Evolutionary conservation across 2,113 vertebrate species (phyloP).

Genomic region (Anguilla rostrata): DNA sequence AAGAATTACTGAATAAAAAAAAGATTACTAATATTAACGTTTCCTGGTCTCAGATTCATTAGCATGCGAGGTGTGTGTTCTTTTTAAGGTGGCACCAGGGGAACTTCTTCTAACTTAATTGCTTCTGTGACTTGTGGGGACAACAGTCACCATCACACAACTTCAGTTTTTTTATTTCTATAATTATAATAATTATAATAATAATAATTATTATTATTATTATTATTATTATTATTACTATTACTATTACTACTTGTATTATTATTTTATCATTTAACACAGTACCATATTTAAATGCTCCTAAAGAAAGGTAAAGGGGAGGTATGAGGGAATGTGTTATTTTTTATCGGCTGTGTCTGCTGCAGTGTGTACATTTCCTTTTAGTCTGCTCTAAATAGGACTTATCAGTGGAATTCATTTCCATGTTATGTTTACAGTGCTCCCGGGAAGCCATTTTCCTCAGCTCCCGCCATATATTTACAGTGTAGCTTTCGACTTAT

Average conservation of each 20-base stretch:
- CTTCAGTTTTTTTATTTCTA: not conserved
- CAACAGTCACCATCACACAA: not conserved
- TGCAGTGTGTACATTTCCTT: not conserved
- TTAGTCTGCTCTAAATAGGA: not conserved
- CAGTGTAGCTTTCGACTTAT: constrained; percentile 53
- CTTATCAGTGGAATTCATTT: not conserved
- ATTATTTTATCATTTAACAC: too few relatives aligned
- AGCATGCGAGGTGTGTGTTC: constrained; percentile 62
- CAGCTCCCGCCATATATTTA: constrained; percentile 20
- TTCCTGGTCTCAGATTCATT: constrained; percentile 75
- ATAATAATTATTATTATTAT: too few relatives aligned
- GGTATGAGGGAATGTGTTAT: too few relatives aligned
- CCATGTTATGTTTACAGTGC: constrained; percentile 1
- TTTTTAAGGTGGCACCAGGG: not conserved
- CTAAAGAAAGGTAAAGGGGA: not conserved
- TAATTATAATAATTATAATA: too few relatives aligned
- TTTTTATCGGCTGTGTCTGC: not conserved
- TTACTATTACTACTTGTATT: too few relatives aligned
- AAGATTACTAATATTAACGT: constrained; percentile 80
- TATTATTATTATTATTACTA: too few relatives aligned
- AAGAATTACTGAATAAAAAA: constrained; percentile 82
- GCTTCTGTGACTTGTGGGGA: constrained; percentile 50
- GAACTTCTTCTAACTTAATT: constrained; percentile 44
- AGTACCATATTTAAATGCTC: not conserved
- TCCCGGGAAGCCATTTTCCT: not conserved